Percentiles rank a stretch among this genome's conserved stretches.
Evolutionary conservation across 2,113 vertebrate species (phyloP).

Genomic region (Laticauda colubrina): DNA sequence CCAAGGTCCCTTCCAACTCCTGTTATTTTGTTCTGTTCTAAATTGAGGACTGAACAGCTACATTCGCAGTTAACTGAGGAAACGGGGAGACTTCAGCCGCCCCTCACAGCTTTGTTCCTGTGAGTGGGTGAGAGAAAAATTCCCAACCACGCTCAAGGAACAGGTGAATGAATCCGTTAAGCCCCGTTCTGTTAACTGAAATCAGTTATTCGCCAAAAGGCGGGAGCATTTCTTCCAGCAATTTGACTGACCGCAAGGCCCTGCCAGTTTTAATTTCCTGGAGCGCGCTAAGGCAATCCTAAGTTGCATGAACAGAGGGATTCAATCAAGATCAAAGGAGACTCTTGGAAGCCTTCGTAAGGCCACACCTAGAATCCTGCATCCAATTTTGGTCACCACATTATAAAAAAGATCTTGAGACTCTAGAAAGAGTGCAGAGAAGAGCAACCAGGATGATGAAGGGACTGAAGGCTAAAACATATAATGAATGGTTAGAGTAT

Average conservation of each 20-base stretch:
- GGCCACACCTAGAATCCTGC: too few species aligned
- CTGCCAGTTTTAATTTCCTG: conserved; percentile 26
- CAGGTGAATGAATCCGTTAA: neutral
- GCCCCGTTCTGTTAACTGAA: neutral
- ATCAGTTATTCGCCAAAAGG: neutral
- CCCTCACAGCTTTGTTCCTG: neutral
- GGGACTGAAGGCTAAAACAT: too few species aligned
- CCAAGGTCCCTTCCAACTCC: neutral
- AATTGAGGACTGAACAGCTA: neutral
- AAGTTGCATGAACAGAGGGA: too few species aligned
- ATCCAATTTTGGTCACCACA: too few species aligned
- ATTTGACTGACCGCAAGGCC: neutral
- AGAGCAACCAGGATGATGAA: too few species aligned
- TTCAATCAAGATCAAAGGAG: too few species aligned
- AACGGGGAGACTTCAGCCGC: neutral
- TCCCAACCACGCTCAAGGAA: neutral
- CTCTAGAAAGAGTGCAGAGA: too few species aligned
- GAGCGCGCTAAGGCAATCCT: neutral
- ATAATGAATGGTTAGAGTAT: too few species aligned
- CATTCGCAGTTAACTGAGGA: neutral
- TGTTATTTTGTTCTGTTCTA: too few species aligned
- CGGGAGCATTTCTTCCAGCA: neutral
- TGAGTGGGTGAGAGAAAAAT: neutral
- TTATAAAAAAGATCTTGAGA: too few species aligned
- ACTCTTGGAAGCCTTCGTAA: too few species aligned